Evolutionary conservation across 2,888 invertebrate species (phyloP).

Genomic region (Oasisia sp.): DNA sequence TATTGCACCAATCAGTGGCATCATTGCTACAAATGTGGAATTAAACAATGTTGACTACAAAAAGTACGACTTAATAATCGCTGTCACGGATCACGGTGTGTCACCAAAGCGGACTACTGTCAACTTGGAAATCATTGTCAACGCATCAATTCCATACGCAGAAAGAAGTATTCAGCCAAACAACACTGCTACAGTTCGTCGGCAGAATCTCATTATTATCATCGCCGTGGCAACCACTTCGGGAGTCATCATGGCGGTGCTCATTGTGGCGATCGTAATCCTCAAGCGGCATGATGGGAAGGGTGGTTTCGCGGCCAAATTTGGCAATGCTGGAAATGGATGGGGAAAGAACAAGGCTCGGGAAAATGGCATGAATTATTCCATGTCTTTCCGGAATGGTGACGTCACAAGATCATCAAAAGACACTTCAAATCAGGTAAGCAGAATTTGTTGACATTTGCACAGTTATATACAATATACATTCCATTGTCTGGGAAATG

Average conservation of each 20-base stretch:
- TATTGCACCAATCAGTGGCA: slow-evolving; percentile 23
- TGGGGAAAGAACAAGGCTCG: not conserved
- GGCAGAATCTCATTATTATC: slow-evolving; percentile 27
- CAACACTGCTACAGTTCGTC: not conserved
- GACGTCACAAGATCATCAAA: not conserved
- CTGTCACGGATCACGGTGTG: slow-evolving; percentile 29
- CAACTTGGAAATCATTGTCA: slow-evolving; percentile 27
- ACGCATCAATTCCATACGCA: slow-evolving; percentile 28
- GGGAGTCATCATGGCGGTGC: not conserved
- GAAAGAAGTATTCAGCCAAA: not conserved
- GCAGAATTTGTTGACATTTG: not conserved
- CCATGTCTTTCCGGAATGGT: not conserved
- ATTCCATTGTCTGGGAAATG: not conserved
- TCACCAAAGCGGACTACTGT: slow-evolving; percentile 20
- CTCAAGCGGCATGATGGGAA: not conserved
- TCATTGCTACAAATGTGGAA: slow-evolving; percentile 22
- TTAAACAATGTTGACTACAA: slow-evolving; percentile 18
- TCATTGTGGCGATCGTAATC: not conserved
- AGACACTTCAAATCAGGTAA: not conserved
- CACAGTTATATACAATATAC: not conserved
- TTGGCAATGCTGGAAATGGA: not conserved
- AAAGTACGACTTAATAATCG: slow-evolving; percentile 27
- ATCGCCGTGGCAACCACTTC: slow-evolving; percentile 28
- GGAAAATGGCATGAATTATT: not conserved
- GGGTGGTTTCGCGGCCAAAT: not conserved